Percentiles rank a stretch among this genome's conserved stretches.
Conservation (phyloP, 2,888 invertebrate genomes). For the Drosophila eohydei region DNA sequence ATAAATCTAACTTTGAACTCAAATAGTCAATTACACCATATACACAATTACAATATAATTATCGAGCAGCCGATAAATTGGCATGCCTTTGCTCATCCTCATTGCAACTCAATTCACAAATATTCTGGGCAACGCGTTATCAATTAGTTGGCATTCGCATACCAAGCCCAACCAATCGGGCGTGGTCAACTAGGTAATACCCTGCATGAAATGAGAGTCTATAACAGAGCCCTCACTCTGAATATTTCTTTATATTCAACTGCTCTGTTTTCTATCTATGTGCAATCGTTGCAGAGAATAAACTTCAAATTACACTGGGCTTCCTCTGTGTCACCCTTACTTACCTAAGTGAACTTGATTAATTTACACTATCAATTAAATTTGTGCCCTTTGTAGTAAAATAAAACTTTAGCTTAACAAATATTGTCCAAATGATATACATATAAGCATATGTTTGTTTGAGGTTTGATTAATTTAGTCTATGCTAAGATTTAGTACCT, state of each 20-base stretch:
- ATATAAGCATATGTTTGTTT: too few species aligned
- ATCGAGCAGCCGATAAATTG: background rate
- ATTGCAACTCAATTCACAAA: background rate
- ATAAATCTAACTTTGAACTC: background rate
- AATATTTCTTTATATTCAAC: too few species aligned
- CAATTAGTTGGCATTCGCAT: conserved; percentile 1
- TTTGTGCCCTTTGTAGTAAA: background rate
- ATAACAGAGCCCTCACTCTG: too few species aligned
- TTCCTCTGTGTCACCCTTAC: too few species aligned
- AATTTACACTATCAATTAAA: background rate
- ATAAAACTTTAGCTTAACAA: too few species aligned
- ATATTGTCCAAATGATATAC: background rate
- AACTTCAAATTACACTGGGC: too few species aligned
- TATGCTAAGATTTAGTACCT: conserved; percentile 8
- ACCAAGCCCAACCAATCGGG: background rate
- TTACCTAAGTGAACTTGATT: background rate
- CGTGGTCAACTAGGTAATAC: background rate
- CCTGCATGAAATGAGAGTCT: background rate
- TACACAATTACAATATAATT: background rate
- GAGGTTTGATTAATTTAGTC: conserved; percentile 16
- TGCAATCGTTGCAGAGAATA: too few species aligned
- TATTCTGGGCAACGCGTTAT: background rate
- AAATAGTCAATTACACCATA: background rate
- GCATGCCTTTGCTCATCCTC: background rate
- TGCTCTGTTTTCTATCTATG: too few species aligned